Evolutionary conservation across 2,888 invertebrate genomes (phyloP), one percentile per base, ranked within the genome.

Genomic region (Pseudanteris insignis): DNA sequence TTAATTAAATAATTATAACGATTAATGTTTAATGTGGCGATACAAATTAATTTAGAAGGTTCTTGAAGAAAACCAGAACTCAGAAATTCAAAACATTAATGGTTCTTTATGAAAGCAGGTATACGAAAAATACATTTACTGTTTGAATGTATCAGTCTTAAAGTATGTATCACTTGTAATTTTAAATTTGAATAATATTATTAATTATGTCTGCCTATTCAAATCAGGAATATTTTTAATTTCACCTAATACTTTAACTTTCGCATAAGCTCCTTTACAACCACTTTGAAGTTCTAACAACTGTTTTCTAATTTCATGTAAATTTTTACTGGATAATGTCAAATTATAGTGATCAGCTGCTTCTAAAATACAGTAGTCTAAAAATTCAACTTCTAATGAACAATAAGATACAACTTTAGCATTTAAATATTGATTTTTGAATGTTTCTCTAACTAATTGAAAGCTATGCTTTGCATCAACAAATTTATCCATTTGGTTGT

Each of bases 261-360:
- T 77, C 0, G 75, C 68, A 12, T 73, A 68, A 13, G 75, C 77
- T 25, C 78, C 74, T 38, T 79, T 79, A 28, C 79, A 79, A 2
- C 79, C 79, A 36, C 67, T 71, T 10, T 70, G 66, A 1, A 66
- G 41, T 2, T 6, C 14, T 6, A 71, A n/a, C 9, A 79, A 65
- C 40, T 63, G 61, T 4, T 63, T 32, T 12, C 64, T 70, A 12
- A 78, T 62, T 30, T 68, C 46, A 2, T 64, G 29, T 3, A 75
- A 38, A 25, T 75, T 63, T 3, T 55, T 26, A 0, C 44, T 12
- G 0, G 70, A 48, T n/a, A 79, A 63, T 4, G 41, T 37, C 1
- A 75, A 14, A 11, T 68, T 53, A 10, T 50, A 67, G 13, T 67
- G 41, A 2, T 44, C 44, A 0, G 73, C 74, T 10, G 70, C 73